Percentiles rank a stretch among this genome's conserved stretches.
phyloP scores from a whole-genome alignment of 2,888 invertebrate genomes.

The Glyphotaelius pellucidus region DNA sequence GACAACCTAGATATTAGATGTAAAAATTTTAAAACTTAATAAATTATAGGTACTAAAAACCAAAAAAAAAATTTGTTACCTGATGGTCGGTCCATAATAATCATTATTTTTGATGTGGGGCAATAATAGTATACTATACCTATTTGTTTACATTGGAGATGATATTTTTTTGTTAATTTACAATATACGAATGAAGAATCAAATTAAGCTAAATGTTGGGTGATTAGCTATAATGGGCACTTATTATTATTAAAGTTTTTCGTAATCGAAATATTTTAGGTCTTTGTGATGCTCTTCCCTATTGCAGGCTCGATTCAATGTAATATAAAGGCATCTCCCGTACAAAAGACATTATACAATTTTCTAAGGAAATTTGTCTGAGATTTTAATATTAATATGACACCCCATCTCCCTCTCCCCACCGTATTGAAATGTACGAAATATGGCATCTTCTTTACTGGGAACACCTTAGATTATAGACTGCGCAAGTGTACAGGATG shows the following conservation, averaged over 20 bases:
- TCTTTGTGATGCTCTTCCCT: background rate
- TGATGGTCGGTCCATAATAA: too few relatives aligned
- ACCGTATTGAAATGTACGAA: background rate
- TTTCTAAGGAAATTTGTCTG: background rate
- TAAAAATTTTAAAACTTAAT: too few relatives aligned
- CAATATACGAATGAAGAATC: too few relatives aligned
- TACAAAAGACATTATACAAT: background rate
- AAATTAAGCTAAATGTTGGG: too few relatives aligned
- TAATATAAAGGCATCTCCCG: background rate
- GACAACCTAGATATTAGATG: too few relatives aligned
- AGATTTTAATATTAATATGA: background rate
- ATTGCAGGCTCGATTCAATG: background rate
- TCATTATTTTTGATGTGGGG: too few relatives aligned
- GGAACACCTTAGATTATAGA: background rate
- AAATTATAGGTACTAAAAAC: too few relatives aligned
- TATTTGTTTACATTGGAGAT: too few relatives aligned
- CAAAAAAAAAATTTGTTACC: too few relatives aligned
- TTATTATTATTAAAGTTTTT: background rate
- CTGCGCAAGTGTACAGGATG: background rate
- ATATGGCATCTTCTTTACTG: background rate
- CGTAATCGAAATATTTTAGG: background rate
- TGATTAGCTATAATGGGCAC: too few relatives aligned
- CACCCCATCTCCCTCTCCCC: background rate
- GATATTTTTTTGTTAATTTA: too few relatives aligned
- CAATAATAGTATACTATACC: too few relatives aligned